phyloP scores from a whole-genome alignment of 2,113 vertebrate genomes.

The Pseudopipra pipra region DNA sequence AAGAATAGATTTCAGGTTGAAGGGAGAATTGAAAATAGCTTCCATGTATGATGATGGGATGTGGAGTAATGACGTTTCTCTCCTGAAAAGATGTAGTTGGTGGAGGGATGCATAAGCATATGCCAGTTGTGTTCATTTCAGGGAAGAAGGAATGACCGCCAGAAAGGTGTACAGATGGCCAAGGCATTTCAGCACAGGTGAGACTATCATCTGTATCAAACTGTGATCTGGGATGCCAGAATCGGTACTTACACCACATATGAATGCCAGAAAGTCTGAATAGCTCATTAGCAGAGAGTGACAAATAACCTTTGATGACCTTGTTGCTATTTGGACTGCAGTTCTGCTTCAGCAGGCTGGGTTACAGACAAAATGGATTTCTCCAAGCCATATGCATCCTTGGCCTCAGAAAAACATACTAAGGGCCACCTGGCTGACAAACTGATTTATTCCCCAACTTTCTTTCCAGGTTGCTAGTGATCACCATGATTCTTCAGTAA shows the following conservation, averaged over 20 bases:
- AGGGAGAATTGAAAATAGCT: background rate
- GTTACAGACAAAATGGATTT: background rate
- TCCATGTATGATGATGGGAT: background rate
- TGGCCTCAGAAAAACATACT: background rate
- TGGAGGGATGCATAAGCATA: background rate
- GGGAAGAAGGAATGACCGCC: background rate
- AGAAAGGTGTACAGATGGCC: background rate
- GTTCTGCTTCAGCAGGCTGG: background rate
- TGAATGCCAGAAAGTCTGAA: background rate
- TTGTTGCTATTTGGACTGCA: background rate
- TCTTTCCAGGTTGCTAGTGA: background rate
- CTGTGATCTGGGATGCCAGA: background rate
- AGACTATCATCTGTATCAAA: background rate
- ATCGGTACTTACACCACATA: background rate
- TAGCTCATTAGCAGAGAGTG: background rate
- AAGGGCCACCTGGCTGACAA: background rate
- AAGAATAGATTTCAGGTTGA: background rate
- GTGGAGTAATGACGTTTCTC: background rate
- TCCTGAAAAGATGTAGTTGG: background rate
- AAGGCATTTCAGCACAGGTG: constrained; percentile 6
- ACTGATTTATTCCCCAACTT: background rate
- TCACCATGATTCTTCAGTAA: background rate
- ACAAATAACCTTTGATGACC: constrained; percentile 10
- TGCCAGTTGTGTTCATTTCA: background rate
- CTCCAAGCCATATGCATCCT: background rate